These are phyloP conservation scores for Alosa alosa DNA, from an alignment of 2,113 vertebrate genomes.

Conservation along the genomic window DNA sequence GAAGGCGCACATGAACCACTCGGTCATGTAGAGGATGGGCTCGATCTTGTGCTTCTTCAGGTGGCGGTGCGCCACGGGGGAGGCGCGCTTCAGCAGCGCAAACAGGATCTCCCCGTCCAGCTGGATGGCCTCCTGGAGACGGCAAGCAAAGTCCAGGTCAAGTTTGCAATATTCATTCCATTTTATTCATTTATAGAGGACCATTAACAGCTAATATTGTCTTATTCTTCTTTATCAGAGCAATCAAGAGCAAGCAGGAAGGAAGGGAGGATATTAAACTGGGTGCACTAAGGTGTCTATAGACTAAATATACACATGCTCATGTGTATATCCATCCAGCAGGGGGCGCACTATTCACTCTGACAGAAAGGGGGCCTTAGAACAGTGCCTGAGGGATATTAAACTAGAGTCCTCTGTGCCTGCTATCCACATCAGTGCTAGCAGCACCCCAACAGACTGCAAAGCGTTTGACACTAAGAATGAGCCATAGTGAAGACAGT, in stretches of 20 bases:
- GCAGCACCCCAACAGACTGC: not conserved
- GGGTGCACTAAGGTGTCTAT: too few relatives aligned
- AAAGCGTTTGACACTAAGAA: not conserved
- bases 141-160: not conserved
- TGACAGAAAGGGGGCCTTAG: not conserved
- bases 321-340: not conserved
- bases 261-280: too few relatives aligned
- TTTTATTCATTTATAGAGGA: too few relatives aligned
- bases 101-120: conserved; percentile 94
- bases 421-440: not conserved
- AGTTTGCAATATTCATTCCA: not conserved
- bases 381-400: not conserved
- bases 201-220: too few relatives aligned
- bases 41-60: conserved; percentile 93
- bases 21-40: conserved; percentile 96
- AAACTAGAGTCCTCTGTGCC: not conserved
- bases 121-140: conserved; percentile 89
- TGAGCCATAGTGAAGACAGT: not conserved
- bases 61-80: conserved; percentile 82
- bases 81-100: conserved; percentile 84
- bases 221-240: too few relatives aligned
- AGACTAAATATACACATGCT: not conserved
- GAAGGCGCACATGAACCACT: conserved; percentile 99
- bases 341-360: not conserved
- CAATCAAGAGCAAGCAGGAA: too few relatives aligned